These are phyloP conservation scores for Zosterops lateralis DNA, from an alignment of 2,113 vertebrate species.

Conservation along the genomic window DNA sequence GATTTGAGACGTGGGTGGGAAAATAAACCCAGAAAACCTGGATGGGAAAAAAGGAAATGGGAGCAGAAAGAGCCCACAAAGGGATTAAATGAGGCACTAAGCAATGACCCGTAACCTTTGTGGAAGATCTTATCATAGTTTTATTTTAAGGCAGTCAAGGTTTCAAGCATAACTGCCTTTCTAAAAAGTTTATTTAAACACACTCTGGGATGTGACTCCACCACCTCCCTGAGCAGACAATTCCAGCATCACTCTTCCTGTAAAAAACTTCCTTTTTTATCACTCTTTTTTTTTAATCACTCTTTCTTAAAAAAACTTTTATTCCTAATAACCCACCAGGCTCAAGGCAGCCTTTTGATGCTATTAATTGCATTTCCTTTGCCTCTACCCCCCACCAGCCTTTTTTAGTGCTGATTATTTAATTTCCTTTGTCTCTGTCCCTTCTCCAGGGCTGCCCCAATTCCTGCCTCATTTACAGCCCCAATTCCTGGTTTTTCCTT, in stretches of 20 bases:
- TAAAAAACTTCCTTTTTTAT: too few relatives aligned
- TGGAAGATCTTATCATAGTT: slow-evolving; percentile 13
- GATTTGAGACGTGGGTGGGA: too few relatives aligned
- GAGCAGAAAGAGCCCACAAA: slow-evolving; percentile 65
- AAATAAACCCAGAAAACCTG: fast-evolving
- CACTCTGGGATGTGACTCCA: too few relatives aligned
- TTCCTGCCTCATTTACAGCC: neutral
- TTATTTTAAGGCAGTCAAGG: slow-evolving; percentile 19
- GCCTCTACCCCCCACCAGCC: neutral
- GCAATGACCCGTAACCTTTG: slow-evolving; percentile 67
- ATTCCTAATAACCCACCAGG: neutral
- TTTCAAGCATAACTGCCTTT: slow-evolving; percentile 13
- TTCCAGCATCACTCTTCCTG: too few relatives aligned
- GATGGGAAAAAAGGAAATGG: slow-evolving; percentile 33
- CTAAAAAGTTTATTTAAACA: too few relatives aligned
- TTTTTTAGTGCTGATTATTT: fast-evolving
- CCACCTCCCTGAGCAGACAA: too few relatives aligned
- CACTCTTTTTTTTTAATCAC: too few relatives aligned
- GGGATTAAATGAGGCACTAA: slow-evolving; percentile 66
- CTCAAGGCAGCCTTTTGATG: neutral
- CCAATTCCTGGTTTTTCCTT: too few relatives aligned
- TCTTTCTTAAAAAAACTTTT: too few relatives aligned
- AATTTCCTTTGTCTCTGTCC: neutral
- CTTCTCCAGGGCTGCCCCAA: neutral
- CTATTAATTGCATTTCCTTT: too few relatives aligned